Evolutionary conservation across 2,797 vertebrate species (phyloP), one percentile per base, ranked within the genome.

Genomic region (Pagetopsis macropterus): DNA sequence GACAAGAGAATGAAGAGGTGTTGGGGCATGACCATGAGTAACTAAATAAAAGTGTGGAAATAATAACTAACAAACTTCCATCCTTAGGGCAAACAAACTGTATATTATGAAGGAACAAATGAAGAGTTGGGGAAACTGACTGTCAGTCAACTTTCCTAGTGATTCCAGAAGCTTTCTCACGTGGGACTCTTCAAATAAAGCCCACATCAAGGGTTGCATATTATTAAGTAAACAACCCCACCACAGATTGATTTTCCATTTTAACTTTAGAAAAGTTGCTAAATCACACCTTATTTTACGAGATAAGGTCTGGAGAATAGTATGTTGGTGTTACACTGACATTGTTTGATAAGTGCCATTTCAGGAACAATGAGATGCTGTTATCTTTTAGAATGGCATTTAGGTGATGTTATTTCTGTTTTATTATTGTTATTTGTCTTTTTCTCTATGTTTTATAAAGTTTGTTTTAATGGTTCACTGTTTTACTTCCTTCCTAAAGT

Each of bases 11-110:
- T 37, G 58, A 43, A 41, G 65, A 74, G 60, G 48, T 64, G 88
- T 76, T 51, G 58, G 41, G 57, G 56, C 83, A 79, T 37, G 82
- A 79, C 61, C 5, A 9, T 17, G 49, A 37, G 33, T 37, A 37
- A 52, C 51, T 65, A 31, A 87, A 72, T 61, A 9, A 58, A 16
- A 62, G 70, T 2, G 49, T 61, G 44, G 40, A 70, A 65, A 62
- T 16, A 65, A 43, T 41, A n/a, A 40, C 31, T 10, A 48, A 49
- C 51, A 52, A 23, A 52, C 40, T 55, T 70, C 1, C 6, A 43
- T 33, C 63, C 66, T 55, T 1, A 17, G 16, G 70, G 37, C 7
- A 0, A 61, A 19, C 51, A 64, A 68, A 50, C n/a, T 23, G 21
- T 19, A 41, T 21, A 52, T 63, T 14, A 52, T 68, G 17, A 21